These are phyloP conservation scores for Nothura maculosa DNA, from an alignment of 2,797 vertebrate genomes.

Conservation along the genomic window DNA sequence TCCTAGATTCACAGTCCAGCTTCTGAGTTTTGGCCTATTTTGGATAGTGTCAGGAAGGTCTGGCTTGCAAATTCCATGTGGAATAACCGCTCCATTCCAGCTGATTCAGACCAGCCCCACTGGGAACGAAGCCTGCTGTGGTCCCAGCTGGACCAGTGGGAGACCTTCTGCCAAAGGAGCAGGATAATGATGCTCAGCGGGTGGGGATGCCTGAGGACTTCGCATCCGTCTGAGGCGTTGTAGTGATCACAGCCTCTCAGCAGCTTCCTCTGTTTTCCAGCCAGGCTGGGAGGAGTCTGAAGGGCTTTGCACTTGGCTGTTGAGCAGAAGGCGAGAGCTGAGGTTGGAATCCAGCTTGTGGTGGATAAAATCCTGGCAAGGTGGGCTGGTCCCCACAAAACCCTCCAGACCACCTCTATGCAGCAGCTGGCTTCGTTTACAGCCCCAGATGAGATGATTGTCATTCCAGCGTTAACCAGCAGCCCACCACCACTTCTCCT, in stretches of 20 bases:
- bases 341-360: background rate
- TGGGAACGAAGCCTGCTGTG: accelerated
- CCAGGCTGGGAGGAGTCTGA: accelerated
- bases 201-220: accelerated
- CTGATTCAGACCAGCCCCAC: background rate
- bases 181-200: accelerated
- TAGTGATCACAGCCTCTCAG: background rate
- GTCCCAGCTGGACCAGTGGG: background rate
- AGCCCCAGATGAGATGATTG: background rate
- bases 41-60: background rate
- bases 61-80: background rate
- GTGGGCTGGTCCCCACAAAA: background rate
- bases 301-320: background rate
- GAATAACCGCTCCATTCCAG: background rate
- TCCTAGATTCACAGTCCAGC: background rate
- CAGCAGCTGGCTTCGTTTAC: background rate
- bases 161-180: accelerated
- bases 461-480: background rate
- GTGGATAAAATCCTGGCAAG: background rate
- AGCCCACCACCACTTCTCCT: background rate
- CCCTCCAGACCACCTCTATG: background rate
- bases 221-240: background rate
- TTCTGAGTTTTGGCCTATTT: background rate
- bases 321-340: background rate
- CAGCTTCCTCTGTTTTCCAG: background rate